phyloP scores from a whole-genome alignment of 2,888 invertebrate species.

The Quadroppia sp. region DNA sequence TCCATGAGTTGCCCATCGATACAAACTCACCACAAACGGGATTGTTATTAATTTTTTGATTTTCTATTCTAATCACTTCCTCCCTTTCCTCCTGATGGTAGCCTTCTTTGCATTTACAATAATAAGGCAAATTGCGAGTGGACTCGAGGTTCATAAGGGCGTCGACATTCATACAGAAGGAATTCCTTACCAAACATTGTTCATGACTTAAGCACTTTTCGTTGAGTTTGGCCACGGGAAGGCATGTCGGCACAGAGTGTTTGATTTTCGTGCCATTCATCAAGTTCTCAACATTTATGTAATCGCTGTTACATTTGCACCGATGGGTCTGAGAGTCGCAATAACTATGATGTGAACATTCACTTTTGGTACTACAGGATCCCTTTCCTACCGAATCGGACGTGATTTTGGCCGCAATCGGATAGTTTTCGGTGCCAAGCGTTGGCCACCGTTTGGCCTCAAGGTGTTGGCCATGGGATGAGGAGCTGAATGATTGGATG shows the following conservation, averaged over 20 bases:
- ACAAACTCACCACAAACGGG: constrained; percentile 28
- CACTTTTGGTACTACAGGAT: background rate
- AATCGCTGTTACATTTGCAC: constrained; percentile 30
- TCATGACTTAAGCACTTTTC: constrained; percentile 34
- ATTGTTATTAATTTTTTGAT: background rate
- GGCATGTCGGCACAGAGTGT: constrained; percentile 22
- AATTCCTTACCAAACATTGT: constrained; percentile 36
- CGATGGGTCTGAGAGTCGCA: constrained; percentile 10
- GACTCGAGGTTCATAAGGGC: too few species aligned
- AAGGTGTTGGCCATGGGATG: background rate
- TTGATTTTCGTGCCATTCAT: constrained; percentile 12
- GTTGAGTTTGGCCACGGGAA: constrained; percentile 27
- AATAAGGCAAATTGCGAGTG: background rate
- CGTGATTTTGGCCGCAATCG: background rate
- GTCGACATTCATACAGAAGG: background rate
- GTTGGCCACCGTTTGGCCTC: background rate
- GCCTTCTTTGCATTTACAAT: constrained; percentile 36
- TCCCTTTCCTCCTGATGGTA: constrained; percentile 30
- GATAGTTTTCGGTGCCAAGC: too few species aligned
- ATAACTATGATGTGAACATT: constrained; percentile 17
- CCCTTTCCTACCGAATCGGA: background rate
- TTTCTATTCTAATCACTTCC: background rate
- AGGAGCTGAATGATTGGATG: background rate
- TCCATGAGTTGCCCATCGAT: constrained; percentile 31
- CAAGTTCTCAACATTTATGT: constrained; percentile 15